Evolutionary conservation across 2,888 invertebrate species (phyloP).

Genomic region (Sclerodermus sp.): DNA sequence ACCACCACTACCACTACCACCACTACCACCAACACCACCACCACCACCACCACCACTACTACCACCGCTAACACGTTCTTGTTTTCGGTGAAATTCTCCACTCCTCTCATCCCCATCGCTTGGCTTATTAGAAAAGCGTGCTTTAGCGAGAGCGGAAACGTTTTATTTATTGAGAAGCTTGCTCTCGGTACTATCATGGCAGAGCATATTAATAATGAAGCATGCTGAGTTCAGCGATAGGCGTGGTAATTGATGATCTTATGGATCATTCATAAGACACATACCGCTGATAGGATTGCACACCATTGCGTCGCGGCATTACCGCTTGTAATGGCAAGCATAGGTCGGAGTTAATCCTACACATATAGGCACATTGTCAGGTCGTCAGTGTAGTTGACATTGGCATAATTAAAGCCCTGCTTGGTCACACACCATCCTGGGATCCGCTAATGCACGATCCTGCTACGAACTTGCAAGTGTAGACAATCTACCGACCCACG

Average conservation of each 20-base stretch:
- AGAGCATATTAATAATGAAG: background rate
- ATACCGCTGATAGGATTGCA: slow-evolving; percentile 17
- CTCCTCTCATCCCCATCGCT: too few relatives aligned
- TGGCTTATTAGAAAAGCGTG: too few relatives aligned
- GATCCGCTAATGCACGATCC: slow-evolving; percentile 1
- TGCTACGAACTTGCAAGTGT: slow-evolving; percentile 4
- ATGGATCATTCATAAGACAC: slow-evolving; percentile 17
- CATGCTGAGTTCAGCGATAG: background rate
- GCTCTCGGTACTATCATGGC: slow-evolving; percentile 8
- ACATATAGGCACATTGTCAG: slow-evolving; percentile 19
- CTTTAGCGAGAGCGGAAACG: too few relatives aligned
- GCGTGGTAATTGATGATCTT: background rate
- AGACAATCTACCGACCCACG: background rate
- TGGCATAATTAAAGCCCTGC: slow-evolving; percentile 18
- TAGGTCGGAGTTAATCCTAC: slow-evolving; percentile 22
- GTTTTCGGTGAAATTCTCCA: too few relatives aligned
- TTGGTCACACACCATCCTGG: slow-evolving; percentile 6
- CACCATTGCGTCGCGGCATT: slow-evolving; percentile 24
- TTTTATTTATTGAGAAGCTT: too few relatives aligned
- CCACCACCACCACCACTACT: too few relatives aligned
- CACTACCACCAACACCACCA: too few relatives aligned
- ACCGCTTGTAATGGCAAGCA: slow-evolving; percentile 27
- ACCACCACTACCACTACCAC: too few relatives aligned
- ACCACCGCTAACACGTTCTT: too few relatives aligned
- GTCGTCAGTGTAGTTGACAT: slow-evolving; percentile 8